phyloP scores from a whole-genome alignment of 2,888 invertebrate species.

The Agrotis segetum region DNA sequence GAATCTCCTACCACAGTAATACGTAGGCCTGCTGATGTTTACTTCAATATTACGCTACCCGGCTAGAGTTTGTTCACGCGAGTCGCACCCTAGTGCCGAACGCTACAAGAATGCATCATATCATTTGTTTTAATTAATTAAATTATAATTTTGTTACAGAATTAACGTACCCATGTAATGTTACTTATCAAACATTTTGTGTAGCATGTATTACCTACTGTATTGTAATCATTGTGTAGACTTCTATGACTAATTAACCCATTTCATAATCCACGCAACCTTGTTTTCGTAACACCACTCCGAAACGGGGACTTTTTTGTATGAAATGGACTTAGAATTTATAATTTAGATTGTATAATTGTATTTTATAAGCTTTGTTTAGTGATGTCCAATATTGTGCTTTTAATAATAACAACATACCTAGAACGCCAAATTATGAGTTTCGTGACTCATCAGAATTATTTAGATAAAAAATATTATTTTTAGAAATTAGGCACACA shows the following conservation, averaged over 20 bases:
- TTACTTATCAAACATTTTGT: conserved; percentile 77
- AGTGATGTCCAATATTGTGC: conserved; percentile 33
- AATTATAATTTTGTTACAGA: conserved; percentile 84
- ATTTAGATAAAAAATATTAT: conserved; percentile 47
- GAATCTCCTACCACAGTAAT: conserved; percentile 46
- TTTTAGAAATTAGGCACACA: conserved; percentile 54
- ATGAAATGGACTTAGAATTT: conserved; percentile 81
- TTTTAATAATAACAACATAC: conserved; percentile 60
- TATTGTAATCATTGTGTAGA: conserved; percentile 66
- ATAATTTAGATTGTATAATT: conserved; percentile 60
- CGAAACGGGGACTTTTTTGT: conserved; percentile 88
- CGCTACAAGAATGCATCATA: conserved; percentile 91
- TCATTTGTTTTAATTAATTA: conserved; percentile 90
- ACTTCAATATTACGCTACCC: conserved; percentile 68
- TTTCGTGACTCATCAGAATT: conserved; percentile 30
- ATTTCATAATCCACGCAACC: conserved; percentile 73
- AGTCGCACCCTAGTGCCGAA: conserved; percentile 78
- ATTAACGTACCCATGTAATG: conserved; percentile 82
- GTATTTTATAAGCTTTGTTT: conserved; percentile 53
- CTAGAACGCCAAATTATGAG: conserved; percentile 33
- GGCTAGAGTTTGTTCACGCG: conserved; percentile 75
- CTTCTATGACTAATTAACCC: conserved; percentile 68
- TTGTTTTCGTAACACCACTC: conserved; percentile 73
- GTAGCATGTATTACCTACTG: conserved; percentile 74
- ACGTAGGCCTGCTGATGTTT: conserved; percentile 41